Conservation (phyloP, 64 coral and sea anemone genomes). For the Montipora sp. region DNA sequence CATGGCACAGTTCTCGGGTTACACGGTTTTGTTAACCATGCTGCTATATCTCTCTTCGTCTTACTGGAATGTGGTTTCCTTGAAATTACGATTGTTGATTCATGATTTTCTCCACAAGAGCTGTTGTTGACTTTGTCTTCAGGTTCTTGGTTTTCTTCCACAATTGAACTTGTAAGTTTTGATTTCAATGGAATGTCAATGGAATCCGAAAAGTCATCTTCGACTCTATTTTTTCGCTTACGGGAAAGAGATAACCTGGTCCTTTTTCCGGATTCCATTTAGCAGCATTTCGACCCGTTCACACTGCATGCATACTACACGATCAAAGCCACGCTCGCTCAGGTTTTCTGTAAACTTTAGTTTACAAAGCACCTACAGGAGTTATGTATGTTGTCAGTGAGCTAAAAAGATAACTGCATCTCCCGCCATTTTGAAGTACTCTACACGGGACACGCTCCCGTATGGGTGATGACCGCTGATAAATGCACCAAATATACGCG, state of each 20-base stretch:
- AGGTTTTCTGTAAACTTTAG: too few species aligned
- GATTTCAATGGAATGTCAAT: neutral
- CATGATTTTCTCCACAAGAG: neutral
- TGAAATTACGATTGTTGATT: neutral
- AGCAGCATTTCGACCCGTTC: neutral
- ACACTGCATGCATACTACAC: too few species aligned
- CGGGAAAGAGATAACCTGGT: conserved; percentile 29
- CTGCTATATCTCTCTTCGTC: conserved; percentile 16
- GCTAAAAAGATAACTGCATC: too few species aligned
- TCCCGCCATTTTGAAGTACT: too few species aligned
- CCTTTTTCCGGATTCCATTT: neutral
- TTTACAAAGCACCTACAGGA: too few species aligned
- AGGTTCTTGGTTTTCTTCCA: neutral
- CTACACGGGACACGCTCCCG: too few species aligned
- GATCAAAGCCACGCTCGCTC: too few species aligned
- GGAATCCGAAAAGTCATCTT: neutral
- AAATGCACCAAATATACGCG: too few species aligned
- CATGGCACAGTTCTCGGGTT: conserved; percentile 36
- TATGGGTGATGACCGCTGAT: too few species aligned
- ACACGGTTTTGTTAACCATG: conserved; percentile 8
- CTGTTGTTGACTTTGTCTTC: neutral
- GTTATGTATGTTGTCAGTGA: too few species aligned
- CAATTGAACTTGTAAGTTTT: neutral
- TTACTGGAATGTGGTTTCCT: neutral
- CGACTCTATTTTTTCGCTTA: neutral